Evolutionary conservation across 2,797 vertebrate species (phyloP).

Genomic region (Arrhamphus sclerolepis): DNA sequence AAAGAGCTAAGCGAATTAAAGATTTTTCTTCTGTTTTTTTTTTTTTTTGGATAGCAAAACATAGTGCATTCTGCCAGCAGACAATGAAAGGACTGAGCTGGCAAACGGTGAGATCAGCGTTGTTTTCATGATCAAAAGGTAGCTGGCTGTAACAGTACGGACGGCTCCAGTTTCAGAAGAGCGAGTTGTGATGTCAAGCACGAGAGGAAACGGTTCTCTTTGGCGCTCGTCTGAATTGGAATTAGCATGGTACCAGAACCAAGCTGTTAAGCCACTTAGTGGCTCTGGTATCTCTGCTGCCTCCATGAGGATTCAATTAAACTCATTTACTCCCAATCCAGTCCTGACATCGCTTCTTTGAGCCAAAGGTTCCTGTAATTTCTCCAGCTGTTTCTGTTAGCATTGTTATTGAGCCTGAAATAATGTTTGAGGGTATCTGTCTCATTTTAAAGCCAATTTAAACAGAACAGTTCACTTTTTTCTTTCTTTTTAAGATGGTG

Average conservation of each 20-base stretch:
- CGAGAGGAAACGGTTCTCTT: constrained; percentile 27
- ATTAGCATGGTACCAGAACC: constrained; percentile 46
- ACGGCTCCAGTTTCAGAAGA: constrained; percentile 53
- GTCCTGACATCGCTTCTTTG: constrained; percentile 8
- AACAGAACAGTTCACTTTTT: constrained; percentile 21
- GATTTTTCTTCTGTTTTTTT: constrained; percentile 51
- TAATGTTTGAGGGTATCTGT: constrained; percentile 10
- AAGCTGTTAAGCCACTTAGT: constrained; percentile 35
- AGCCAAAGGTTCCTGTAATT: constrained; percentile 17
- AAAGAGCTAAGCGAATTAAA: constrained; percentile 67
- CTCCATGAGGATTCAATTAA: constrained; percentile 39
- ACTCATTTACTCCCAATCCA: constrained; percentile 21
- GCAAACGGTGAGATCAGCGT: constrained; percentile 58
- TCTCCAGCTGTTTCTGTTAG: constrained; percentile 22
- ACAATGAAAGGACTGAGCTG: constrained; percentile 65
- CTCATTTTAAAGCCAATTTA: constrained; percentile 55
- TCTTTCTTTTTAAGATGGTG: constrained; percentile 22
- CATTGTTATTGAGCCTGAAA: too few species aligned
- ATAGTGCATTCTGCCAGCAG: constrained; percentile 55
- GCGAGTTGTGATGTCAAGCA: constrained; percentile 46
- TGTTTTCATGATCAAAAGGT: constrained; percentile 64
- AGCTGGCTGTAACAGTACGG: constrained; percentile 29
- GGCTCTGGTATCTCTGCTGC: constrained; percentile 25
- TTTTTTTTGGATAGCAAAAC: constrained; percentile 42
- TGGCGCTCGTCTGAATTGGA: constrained; percentile 50